Evolutionary conservation across 2,888 invertebrate species (phyloP).

Genomic region (Lasioglossum malachurum): DNA sequence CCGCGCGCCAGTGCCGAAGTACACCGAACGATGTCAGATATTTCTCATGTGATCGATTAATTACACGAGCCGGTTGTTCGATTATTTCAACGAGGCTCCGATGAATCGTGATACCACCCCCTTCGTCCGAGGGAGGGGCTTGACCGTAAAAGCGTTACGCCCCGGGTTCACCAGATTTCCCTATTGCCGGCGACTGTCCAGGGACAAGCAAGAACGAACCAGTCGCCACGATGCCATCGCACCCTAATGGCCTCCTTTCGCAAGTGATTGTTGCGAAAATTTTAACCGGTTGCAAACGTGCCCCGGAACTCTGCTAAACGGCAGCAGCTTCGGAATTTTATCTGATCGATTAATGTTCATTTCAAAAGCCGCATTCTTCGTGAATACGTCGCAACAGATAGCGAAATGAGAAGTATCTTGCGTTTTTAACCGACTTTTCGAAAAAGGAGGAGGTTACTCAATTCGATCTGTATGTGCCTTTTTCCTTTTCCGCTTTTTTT

Average conservation of each 20-base stretch:
- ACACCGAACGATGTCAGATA: constrained; percentile 59
- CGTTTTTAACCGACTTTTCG: too few species aligned
- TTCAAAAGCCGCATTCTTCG: not conserved
- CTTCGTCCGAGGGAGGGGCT: not conserved
- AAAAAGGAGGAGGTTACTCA: too few species aligned
- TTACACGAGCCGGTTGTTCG: constrained; percentile 39
- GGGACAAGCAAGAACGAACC: not conserved
- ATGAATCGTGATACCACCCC: constrained; percentile 4
- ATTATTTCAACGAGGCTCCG: constrained; percentile 32
- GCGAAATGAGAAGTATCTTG: not conserved
- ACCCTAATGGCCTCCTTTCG: constrained; percentile 9
- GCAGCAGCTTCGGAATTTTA: not conserved
- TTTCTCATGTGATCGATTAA: constrained; percentile 59
- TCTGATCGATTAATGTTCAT: not conserved
- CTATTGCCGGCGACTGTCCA: not conserved
- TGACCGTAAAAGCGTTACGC: not conserved
- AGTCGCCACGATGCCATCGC: not conserved
- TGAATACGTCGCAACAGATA: not conserved
- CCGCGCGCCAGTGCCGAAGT: constrained; percentile 16
- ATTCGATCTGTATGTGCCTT: too few species aligned
- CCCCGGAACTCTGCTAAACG: not conserved
- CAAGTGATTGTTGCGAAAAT: not conserved
- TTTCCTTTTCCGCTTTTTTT: too few species aligned
- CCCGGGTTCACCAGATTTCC: not conserved
- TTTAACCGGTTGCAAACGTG: not conserved